A percentile compares a stretch with the other conserved stretches of the same genome.
phyloP scores from a whole-genome alignment of 2,888 invertebrate species.

The Panzeria rudis region DNA sequence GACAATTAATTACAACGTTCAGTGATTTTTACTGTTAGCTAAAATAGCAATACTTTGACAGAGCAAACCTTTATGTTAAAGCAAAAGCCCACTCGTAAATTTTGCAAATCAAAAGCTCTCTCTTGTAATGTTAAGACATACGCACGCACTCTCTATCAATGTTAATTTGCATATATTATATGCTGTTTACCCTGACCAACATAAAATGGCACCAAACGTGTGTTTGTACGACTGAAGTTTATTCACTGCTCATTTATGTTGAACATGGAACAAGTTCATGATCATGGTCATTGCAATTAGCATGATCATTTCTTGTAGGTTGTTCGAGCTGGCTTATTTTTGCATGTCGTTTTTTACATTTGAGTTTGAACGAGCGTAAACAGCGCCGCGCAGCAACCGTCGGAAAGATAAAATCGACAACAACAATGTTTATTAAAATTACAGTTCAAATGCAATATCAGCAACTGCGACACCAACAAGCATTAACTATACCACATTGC shows the following conservation, averaged over 20 bases:
- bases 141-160: conserved; percentile 49
- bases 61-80: not conserved
- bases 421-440: conserved; percentile 50
- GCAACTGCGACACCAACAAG: conserved; percentile 30
- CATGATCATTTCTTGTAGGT: conserved; percentile 37
- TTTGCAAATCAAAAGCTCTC: conserved; percentile 51
- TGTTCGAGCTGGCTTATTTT: not conserved
- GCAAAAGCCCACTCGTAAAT: not conserved
- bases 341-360: conserved; percentile 21
- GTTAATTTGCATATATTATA: conserved; percentile 19
- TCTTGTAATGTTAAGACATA: conserved; percentile 11
- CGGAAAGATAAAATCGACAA: conserved; percentile 23
- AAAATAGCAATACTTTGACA: not conserved
- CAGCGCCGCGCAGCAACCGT: not conserved
- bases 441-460: conserved; percentile 65
- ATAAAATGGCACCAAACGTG: conserved; percentile 15
- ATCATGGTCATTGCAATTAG: conserved; percentile 69
- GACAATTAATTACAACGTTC: no score
- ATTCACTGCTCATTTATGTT: conserved; percentile 41
- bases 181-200: conserved; percentile 57
- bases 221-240: conserved; percentile 8
- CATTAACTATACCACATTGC: conserved; percentile 8
- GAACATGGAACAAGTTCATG: conserved; percentile 70
- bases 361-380: not conserved
- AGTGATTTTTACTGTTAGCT: no score